Base-by-base conservation (phyloP, 1,140 invertebrate species). In the Trinorchestia longiramus region DNA sequence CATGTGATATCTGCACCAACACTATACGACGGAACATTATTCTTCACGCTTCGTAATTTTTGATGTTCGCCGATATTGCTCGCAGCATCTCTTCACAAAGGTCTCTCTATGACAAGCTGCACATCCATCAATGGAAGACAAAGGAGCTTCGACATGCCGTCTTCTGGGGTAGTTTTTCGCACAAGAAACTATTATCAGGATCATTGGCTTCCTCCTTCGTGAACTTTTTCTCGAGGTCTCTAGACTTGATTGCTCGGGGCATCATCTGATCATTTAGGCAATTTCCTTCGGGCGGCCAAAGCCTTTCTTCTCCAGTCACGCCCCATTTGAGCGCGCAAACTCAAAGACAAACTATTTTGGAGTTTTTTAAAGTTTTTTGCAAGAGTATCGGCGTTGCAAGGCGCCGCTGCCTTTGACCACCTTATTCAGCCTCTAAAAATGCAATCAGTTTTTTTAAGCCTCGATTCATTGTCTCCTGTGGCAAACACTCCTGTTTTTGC, bases 401-500 rank as follows among this genome's bases (percentile, higher is more conserved):
- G 92, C 92, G 92, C 92, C 92, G 92, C 92, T 94, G 92, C 44
- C 92, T 94, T 94, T 94, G 92, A 94, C 92, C 92, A 94, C 92
- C 92, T 94, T 43, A 94, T 94, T 94, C 92, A 47, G 40, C 92
- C 44, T 94, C 44, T 44, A 94, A 94, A 94, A 94, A 94, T 94
- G 92, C 92, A 47, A 94, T 45, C 44, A 94, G 43, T 94, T 94
- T 90, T 92, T 94, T 94, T 94, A 11, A 94, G 92, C 44, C 19
- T 94, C 92, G 43, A 43, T 45, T 94, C 92, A 94, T 94, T 94
- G 92, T 94, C 92, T 94, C 17, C 92, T n/a, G 92, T n/a, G 92
- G 8, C 40, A 47, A 43, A 94, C 92, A 94, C 92, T 15, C 92
- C 92, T 19, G 8, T 94, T 94, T 94, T 94, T 94, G 43, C 92